Base-by-base conservation (phyloP, 2,888 invertebrate species). In the Apodemia duryi region DNA sequence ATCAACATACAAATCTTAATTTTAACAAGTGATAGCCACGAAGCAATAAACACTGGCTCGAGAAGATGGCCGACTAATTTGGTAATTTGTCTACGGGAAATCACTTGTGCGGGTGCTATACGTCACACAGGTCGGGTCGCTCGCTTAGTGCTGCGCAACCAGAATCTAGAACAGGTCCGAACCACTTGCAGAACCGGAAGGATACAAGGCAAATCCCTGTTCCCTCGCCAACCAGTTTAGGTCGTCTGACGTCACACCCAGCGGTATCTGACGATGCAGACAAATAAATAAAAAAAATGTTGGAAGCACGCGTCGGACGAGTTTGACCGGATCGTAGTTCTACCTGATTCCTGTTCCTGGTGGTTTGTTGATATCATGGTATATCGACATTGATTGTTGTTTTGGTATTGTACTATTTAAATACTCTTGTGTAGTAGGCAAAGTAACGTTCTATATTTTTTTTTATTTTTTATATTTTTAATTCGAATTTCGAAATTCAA, bases 281-380 rank as follows among this genome's bases (percentile, higher is more conserved):
- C 89, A 88, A 91, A 91, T 91, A 91, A 91, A 90, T 88, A 90
- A 91, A 91, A 91, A 91, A 91, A 91, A 88, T 90, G 90, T 88
- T 91, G 91, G 88, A 89, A 91, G 90, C 91, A 91, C 91, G 88
- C 90, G 89, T 86, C 80, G 84, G 91, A 91, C 91, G 88, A 87
- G 91, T 91, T 91, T 87, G 86, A 91, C 91, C 87, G 89, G 90
- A 91, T 90, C 87, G 91, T 91, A 90, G 91, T 86, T 90, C 90
- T 88, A 90, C 91, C 89, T 88, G 88, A 91, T 91, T 91, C 89
- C 91, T 89, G 91, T 90, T 91, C 91, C 91, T 91, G 90, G 85
- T 88, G 76, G 75, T 77, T 80, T 83, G 83, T 82, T 84, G 78
- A 83, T 85, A 85, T 75, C 79, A 78, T 75, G 75, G 75, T 75